Conservation (phyloP, 2,888 invertebrate species). For the Acanthopleura granulata region DNA sequence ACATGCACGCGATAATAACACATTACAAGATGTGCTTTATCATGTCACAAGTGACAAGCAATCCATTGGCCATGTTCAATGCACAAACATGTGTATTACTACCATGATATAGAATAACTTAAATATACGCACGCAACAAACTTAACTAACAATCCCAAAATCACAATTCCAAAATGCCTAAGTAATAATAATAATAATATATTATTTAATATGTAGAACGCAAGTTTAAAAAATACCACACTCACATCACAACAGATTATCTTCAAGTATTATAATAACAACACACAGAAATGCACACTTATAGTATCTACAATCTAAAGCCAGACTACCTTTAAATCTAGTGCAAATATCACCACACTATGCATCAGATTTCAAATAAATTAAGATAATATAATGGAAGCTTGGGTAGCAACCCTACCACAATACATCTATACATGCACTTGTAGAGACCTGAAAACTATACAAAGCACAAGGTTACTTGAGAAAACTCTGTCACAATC, state of each 20-base stretch:
- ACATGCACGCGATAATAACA: too few relatives aligned
- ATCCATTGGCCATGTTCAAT: neutral
- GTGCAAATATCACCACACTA: neutral
- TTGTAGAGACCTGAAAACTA: too few relatives aligned
- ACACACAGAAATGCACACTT: neutral
- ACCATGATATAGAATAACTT: conserved; percentile 6
- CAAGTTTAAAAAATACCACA: neutral
- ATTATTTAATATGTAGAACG: neutral
- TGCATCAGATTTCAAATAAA: neutral
- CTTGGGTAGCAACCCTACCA: too few relatives aligned
- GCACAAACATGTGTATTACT: neutral
- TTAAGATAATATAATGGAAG: too few relatives aligned
- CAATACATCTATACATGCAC: too few relatives aligned
- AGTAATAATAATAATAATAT: conserved; percentile 4
- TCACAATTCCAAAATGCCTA: conserved; percentile 16
- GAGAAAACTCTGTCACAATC: too few relatives aligned
- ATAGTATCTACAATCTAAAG: conserved; percentile 8
- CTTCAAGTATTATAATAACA: neutral
- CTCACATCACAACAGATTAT: conserved; percentile 8
- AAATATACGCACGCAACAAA: conserved; percentile 15
- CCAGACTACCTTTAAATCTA: conserved; percentile 2
- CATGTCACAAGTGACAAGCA: neutral
- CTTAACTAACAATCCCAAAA: conserved; percentile 17
- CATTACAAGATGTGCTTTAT: neutral
- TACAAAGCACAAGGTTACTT: too few relatives aligned